Percentiles rank a stretch among this genome's conserved stretches.
These are phyloP conservation scores for Buathra laborator DNA, from an alignment of 2,888 invertebrate species.

Conservation along the genomic window DNA sequence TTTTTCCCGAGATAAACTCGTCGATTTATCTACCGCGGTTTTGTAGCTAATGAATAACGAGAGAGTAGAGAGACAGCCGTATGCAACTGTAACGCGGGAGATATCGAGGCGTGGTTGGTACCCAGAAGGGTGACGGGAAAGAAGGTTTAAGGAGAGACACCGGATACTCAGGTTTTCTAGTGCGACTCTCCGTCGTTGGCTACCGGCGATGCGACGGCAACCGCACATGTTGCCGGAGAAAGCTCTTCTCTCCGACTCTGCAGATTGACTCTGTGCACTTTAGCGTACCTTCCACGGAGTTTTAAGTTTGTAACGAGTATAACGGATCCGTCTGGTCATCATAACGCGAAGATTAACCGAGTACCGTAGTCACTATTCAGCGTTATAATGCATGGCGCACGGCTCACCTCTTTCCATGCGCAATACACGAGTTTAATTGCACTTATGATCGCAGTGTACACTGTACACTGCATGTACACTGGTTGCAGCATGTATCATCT, in stretches of 20 bases:
- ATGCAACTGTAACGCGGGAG: conserved; percentile 34
- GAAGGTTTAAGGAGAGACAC: conserved; percentile 65
- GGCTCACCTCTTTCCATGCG: conserved; percentile 15
- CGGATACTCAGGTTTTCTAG: conserved; percentile 55
- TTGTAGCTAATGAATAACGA: conserved; percentile 54
- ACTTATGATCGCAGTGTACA: not conserved
- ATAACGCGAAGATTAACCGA: conserved; percentile 52
- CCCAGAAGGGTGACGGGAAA: conserved; percentile 40
- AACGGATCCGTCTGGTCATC: conserved; percentile 31
- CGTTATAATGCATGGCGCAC: conserved; percentile 4
- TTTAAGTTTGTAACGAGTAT: conserved; percentile 43
- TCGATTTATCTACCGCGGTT: conserved; percentile 39
- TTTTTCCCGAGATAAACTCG: conserved; percentile 27
- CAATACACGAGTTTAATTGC: conserved; percentile 39
- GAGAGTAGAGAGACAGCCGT: conserved; percentile 41
- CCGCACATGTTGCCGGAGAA: conserved; percentile 30
- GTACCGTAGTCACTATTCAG: conserved; percentile 22
- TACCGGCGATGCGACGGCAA: conserved; percentile 6
- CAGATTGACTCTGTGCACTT: conserved; percentile 24
- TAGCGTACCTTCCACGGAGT: not conserved
- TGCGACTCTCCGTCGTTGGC: conserved; percentile 17
- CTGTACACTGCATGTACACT: conserved; percentile 8
- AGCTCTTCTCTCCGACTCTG: conserved; percentile 35
- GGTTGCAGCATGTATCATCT: conserved; percentile 50
- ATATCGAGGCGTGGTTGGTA: conserved; percentile 60